Conservation (phyloP, 2,113 vertebrate genomes). For the Siphamia tubifer region DNA sequence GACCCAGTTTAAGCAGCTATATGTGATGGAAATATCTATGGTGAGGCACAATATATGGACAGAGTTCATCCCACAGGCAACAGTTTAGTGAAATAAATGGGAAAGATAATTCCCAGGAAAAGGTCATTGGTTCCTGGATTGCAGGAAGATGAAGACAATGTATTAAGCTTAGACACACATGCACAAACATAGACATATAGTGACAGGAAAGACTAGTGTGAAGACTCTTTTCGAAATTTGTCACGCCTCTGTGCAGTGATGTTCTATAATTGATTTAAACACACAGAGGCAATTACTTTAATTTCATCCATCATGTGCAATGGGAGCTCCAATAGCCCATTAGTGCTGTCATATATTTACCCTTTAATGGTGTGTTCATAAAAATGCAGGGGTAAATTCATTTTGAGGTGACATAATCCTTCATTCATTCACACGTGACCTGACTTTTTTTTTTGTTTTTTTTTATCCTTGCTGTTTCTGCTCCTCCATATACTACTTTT, state of each 20-base stretch:
- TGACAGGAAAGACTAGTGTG: slow-evolving; percentile 8
- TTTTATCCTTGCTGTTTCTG: background rate
- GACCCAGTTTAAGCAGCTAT: background rate
- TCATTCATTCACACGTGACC: slow-evolving; percentile 1
- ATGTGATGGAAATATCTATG: slow-evolving; percentile 8
- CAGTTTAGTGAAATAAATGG: slow-evolving; percentile 37
- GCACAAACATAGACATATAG: background rate
- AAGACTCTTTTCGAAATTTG: slow-evolving; percentile 32
- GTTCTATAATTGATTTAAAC: slow-evolving; percentile 69
- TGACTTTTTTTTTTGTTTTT: too few relatives aligned
- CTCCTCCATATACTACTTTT: background rate
- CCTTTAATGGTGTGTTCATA: slow-evolving; percentile 62
- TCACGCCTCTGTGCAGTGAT: slow-evolving; percentile 38
- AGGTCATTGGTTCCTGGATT: slow-evolving; percentile 40
- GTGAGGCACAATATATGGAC: background rate
- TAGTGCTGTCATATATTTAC: slow-evolving; percentile 70
- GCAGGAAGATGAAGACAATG: background rate
- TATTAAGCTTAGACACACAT: background rate
- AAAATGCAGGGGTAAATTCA: slow-evolving; percentile 50
- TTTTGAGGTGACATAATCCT: slow-evolving; percentile 4
- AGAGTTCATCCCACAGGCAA: slow-evolving; percentile 1
- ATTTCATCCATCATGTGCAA: slow-evolving; percentile 69
- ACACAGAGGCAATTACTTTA: slow-evolving; percentile 71
- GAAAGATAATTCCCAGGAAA: slow-evolving; percentile 48
- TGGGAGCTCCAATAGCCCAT: slow-evolving; percentile 59